These are phyloP conservation scores for Saguinus oedipus DNA, from an alignment of 2,797 vertebrate species.

Conservation along the genomic window DNA sequence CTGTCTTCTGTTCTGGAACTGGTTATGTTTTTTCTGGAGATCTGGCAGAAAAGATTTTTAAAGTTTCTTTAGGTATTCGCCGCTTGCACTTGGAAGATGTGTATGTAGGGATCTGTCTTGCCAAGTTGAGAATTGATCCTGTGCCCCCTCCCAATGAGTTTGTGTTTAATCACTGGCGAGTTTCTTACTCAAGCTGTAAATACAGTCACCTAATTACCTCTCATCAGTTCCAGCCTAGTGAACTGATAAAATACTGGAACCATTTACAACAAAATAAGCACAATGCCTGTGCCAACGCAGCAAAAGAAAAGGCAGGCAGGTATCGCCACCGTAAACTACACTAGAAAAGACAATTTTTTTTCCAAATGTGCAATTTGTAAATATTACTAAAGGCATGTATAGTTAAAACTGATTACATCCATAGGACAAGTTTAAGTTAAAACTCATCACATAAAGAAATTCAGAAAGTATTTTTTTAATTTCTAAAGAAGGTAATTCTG, in stretches of 20 bases:
- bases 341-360: constrained; percentile 83
- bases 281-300: constrained; percentile 90
- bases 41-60: constrained; percentile 93
- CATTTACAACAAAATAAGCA: constrained; percentile 96
- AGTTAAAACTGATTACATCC: constrained; percentile 77
- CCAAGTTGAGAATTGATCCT: constrained; percentile 92
- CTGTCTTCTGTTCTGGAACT: constrained; percentile 98
- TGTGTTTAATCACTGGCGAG: constrained; percentile 98
- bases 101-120: constrained; percentile 95
- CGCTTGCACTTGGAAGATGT: constrained; percentile 96
- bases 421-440: constrained; percentile 84
- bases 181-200: constrained; percentile 98
- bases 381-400: constrained; percentile 85
- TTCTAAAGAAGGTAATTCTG: constrained; percentile 84
- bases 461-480: constrained; percentile 94
- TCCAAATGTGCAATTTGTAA: constrained; percentile 76
- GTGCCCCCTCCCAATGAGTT: constrained; percentile 93
- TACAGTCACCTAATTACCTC: constrained; percentile 98
- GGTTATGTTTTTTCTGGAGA: constrained; percentile 98
- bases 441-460: constrained; percentile 87
- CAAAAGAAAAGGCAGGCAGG: constrained; percentile 88
- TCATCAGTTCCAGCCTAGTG: constrained; percentile 95
- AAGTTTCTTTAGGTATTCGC: constrained; percentile 89
- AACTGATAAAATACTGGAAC: constrained; percentile 97
- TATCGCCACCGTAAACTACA: constrained; percentile 92